Percentiles rank a stretch among this genome's conserved stretches.
phyloP scores from a whole-genome alignment of 2,797 vertebrate genomes.

The Anguilla megastoma region DNA sequence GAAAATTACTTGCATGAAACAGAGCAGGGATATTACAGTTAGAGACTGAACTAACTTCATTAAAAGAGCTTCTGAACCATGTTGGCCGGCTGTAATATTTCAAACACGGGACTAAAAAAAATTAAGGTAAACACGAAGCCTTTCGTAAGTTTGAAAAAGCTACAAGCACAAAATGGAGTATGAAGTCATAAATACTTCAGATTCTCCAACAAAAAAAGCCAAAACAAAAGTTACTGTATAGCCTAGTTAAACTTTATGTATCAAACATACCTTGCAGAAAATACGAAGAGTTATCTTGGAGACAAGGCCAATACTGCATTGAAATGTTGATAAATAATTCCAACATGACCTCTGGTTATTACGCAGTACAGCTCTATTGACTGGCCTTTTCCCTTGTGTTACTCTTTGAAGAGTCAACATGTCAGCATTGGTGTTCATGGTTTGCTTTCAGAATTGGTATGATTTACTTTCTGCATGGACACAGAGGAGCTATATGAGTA shows the following conservation, averaged over 20 bases:
- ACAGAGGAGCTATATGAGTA: background rate
- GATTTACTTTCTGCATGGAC: background rate
- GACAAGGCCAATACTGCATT: slow-evolving; percentile 23
- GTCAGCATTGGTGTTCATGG: slow-evolving; percentile 10
- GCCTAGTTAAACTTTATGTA: slow-evolving; percentile 14
- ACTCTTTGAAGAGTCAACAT: background rate
- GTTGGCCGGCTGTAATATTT: background rate
- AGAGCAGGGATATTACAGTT: background rate
- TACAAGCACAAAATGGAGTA: slow-evolving; percentile 56
- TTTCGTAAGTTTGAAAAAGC: slow-evolving; percentile 19
- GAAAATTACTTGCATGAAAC: background rate
- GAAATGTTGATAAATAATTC: background rate
- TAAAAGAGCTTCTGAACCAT: background rate
- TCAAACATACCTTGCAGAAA: slow-evolving; percentile 21
- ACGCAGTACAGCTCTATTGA: slow-evolving; percentile 22
- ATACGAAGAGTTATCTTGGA: slow-evolving; percentile 16
- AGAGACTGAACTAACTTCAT: background rate
- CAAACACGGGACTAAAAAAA: background rate
- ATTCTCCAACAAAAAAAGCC: slow-evolving; percentile 55
- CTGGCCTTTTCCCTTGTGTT: slow-evolving; percentile 27
- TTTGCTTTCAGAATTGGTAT: background rate
- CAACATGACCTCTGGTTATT: slow-evolving; percentile 18
- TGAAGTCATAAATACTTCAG: slow-evolving; percentile 63
- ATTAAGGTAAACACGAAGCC: slow-evolving; percentile 19
- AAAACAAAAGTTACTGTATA: slow-evolving; percentile 46